Percentiles rank a stretch among this genome's conserved stretches.
Conservation (phyloP, 1,140 invertebrate species). For the Drosophila tsacasi region DNA sequence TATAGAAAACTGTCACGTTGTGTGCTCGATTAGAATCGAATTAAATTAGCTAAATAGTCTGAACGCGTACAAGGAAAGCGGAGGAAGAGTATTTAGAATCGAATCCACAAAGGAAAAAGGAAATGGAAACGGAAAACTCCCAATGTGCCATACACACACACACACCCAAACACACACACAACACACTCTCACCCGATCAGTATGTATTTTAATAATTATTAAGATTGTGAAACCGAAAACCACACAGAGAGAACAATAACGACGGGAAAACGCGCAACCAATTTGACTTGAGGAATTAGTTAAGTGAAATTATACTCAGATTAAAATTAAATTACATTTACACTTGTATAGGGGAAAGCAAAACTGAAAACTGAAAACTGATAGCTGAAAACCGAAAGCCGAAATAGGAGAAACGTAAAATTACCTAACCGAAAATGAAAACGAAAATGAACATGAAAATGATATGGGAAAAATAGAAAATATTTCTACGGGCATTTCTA, state of each 20-base stretch:
- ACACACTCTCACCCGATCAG: conserved; percentile 12
- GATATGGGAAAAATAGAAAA: conserved; percentile 39
- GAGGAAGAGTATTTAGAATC: background rate
- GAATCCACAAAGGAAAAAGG: conserved; percentile 5
- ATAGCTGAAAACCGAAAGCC: conserved; percentile 20
- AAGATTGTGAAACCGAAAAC: conserved; percentile 42
- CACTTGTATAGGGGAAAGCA: conserved; percentile 29
- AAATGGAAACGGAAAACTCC: conserved; percentile 28
- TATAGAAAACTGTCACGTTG: conserved; percentile 31
- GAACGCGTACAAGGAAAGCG: conserved; percentile 50
- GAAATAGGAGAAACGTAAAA: conserved; percentile 34
- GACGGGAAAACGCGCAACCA: conserved; percentile 34
- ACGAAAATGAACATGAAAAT: conserved; percentile 31
- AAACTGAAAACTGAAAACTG: conserved; percentile 18
- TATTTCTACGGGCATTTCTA: conserved; percentile 73
- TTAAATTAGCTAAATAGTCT: conserved; percentile 50
- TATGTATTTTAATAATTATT: conserved; percentile 43
- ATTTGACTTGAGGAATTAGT: conserved; percentile 49
- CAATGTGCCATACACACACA: conserved; percentile 71
- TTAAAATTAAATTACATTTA: conserved; percentile 50
- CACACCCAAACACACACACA: conserved; percentile 7
- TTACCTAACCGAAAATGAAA: conserved; percentile 34
- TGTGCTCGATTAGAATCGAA: conserved; percentile 34
- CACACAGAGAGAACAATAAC: conserved; percentile 59
- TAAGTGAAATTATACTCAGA: conserved; percentile 53